A percentile compares a stretch with the other conserved stretches of the same genome.
Evolutionary conservation across 1,140 invertebrate genomes (phyloP).

Genomic region (Periplaneta americana): DNA sequence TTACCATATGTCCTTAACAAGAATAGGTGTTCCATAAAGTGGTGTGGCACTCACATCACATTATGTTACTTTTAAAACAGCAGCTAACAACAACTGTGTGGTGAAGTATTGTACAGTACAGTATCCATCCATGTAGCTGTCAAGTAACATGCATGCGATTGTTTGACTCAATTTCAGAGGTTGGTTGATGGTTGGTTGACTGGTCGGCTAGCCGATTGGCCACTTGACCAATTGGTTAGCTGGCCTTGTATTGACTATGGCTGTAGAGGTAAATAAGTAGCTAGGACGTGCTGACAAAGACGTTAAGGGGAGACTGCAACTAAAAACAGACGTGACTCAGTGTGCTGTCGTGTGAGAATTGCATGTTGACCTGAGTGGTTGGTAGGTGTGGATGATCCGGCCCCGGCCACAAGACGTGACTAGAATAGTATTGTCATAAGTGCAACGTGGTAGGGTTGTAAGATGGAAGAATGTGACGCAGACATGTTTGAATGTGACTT

Average conservation of each 20-base stretch:
- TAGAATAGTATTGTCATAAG: no score
- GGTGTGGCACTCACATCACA: conserved; percentile 14
- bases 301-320: no score
- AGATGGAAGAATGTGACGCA: no score
- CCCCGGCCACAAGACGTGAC: background rate
- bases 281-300: no score
- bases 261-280: background rate
- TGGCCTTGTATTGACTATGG: background rate
- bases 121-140: conserved; percentile 6
- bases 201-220: background rate
- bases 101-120: background rate
- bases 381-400: no score
- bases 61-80: background rate
- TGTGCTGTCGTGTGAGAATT: no score
- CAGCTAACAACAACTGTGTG: background rate
- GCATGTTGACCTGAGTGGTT: no score
- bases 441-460: no score
- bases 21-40: conserved; percentile 25
- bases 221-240: background rate
- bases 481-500: no score
- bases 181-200: background rate
- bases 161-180: background rate
- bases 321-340: no score
- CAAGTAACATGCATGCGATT: conserved; percentile 16
- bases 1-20: conserved; percentile 15